Evolutionary conservation across 2,113 vertebrate genomes (phyloP), one percentile per base, ranked within the genome.

Genomic region (Mixornis gularis): DNA sequence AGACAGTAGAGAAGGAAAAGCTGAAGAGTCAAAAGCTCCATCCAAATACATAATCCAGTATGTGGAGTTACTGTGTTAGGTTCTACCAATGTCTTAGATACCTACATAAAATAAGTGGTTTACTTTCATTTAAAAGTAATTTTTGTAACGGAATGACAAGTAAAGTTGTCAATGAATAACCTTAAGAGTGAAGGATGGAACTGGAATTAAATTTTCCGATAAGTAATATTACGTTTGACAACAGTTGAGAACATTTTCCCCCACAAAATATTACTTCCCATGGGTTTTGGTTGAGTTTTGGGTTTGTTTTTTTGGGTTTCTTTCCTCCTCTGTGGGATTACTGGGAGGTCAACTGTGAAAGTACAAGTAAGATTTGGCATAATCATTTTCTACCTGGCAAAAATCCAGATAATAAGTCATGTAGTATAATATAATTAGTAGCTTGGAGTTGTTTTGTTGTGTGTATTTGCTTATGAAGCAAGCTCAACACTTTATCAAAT

Each of bases 271-370:
- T 32, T 68, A 64, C 34, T 94, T 94, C 49, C 59, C 29, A 51
- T 56, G 56, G 14, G 4, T 26, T 11, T 34, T 79, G n/a, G n/a
- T 81, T 81, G 62, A 74, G 21, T 70, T 71, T 13, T 22, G 5
- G 46, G 32, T 46, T 64, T 74, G 55, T 6, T 59, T 21, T 36
- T 46, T 40, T 12, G 41, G 13, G 4, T 3, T 48, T 85, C 73
- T 82, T 49, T 22, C 10, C n/a, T 30, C 29, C 30, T 82, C 60
- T 26, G 59, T n/a, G 72, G 55, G 89, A 96, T 87, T 92, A 91
- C 77, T 79, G 69, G 58, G 40, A 95, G 49, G 92, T 90, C 93
- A 94, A 76, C 76, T 80, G 79, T 89, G 55, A 96, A 96, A 94
- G 71, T 80, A 94, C 78, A 91, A 91, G 65, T 60, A 85, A 83